Conservation (phyloP, 2,113 vertebrate genomes). For the Elephas maximus region DNA sequence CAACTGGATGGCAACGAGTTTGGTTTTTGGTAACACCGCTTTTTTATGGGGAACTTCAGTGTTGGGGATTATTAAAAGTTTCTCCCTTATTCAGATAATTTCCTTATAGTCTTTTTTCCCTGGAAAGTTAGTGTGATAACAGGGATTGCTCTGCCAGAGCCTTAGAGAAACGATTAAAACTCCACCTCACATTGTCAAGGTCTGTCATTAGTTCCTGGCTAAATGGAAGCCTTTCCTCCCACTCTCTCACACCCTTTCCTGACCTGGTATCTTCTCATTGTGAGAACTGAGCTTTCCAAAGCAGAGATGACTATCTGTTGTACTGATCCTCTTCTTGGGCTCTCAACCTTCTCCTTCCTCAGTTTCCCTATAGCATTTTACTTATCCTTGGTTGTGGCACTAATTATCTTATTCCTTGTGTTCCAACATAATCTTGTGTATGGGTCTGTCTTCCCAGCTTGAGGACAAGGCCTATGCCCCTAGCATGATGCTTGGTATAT, state of each 20-base stretch:
- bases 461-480: neutral
- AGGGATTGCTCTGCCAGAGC: constrained; percentile 2
- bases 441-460: neutral
- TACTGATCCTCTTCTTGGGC: neutral
- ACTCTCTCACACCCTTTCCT: neutral
- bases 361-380: constrained; percentile 39
- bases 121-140: constrained; percentile 41
- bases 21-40: neutral
- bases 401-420: constrained; percentile 48
- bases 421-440: constrained; percentile 17
- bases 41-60: constrained; percentile 34
- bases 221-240: neutral
- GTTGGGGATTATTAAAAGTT: constrained; percentile 48
- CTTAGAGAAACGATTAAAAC: constrained; percentile 48
- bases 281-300: neutral
- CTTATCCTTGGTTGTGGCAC: constrained; percentile 15
- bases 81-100: constrained; percentile 57
- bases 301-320: constrained; percentile 6
- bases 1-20: too few species aligned
- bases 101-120: constrained; percentile 30
- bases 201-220: neutral
- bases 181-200: neutral
- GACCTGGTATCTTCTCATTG: constrained; percentile 42
- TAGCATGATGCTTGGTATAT: neutral
- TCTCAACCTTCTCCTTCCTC: constrained; percentile 22